Percentiles rank a stretch among this genome's conserved stretches.
phyloP scores from a whole-genome alignment of 2,888 invertebrate genomes.

The Alentia gelatinosa region DNA sequence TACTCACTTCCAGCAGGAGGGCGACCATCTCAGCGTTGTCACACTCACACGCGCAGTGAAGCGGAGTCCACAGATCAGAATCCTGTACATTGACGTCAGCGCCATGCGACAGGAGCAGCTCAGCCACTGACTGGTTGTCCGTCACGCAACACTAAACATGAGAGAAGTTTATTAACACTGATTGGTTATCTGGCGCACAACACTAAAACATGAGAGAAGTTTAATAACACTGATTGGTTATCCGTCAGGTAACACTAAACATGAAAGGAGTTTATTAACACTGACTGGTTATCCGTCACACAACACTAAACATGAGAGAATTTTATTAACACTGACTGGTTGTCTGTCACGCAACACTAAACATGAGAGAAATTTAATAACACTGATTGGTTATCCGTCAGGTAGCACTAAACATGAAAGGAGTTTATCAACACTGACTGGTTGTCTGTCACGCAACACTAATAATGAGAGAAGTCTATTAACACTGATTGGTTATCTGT shows the following conservation, averaged over 20 bases:
- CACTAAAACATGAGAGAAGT: neutral
- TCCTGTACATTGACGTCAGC: constrained; percentile 70
- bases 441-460: too few relatives aligned
- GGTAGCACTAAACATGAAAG: too few relatives aligned
- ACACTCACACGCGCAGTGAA: constrained; percentile 73
- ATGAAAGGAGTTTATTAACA: neutral
- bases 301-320: too few relatives aligned
- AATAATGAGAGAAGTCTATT: too few relatives aligned
- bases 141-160: constrained; percentile 69
- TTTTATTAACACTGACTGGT: too few relatives aligned
- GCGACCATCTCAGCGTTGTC: constrained; percentile 71
- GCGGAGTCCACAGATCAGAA: constrained; percentile 74
- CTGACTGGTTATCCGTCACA: neutral
- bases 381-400: too few relatives aligned
- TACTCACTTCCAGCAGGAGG: constrained; percentile 69
- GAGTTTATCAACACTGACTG: too few relatives aligned
- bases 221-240: too few relatives aligned
- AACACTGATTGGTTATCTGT: too few relatives aligned
- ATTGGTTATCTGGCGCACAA: neutral
- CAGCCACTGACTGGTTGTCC: constrained; percentile 70
- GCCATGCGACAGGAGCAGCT: constrained; percentile 68
- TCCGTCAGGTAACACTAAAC: too few relatives aligned
- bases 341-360: too few relatives aligned
- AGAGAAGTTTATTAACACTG: neutral
- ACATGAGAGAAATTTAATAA: too few relatives aligned